Base-by-base conservation (phyloP, 1,140 invertebrate species). In the Lepidurus packardi region DNA sequence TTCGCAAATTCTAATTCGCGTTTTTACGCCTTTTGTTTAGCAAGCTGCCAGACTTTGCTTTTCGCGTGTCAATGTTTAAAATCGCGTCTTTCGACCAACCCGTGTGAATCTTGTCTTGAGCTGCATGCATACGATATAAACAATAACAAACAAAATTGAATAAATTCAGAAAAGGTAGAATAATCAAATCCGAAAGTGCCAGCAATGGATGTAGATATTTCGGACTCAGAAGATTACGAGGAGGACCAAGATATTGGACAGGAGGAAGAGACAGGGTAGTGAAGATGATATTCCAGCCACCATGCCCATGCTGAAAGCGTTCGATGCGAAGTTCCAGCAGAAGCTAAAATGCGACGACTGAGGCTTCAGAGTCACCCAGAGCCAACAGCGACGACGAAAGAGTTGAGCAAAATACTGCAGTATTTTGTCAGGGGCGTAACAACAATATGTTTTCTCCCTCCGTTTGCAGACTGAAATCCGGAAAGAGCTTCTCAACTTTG, bases 401-500 rank as follows among this genome's bases (percentile, higher is more conserved):
- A 21, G 53, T 65, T 34, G 34, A 34, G 34, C 34, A 34, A 34
- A 34, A 34, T 34, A 34, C 34, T 34, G 3, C 34, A 65, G 8
- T 65, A 16, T 13, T 21, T n/a, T 3, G 16, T 65, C 16, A 65
- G n/a, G 16, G 6, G 1, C 53, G 7, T 16, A 65, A 16, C 0
- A 65, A 65, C 1, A 16, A n/a, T 65, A n/a, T 7, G 1, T 7
- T 21, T 21, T 65, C 21, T 47, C 10, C 16, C 21, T n/a, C 21
- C 13, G 21, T 7, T 65, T 65, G 5, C 3, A 65, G 53, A 65
- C 53, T 47, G 79, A 84, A 79, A 86, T 88, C 43, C 81, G 85
- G 73, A 81, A 85, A 25, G 88, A 92, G 82, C 81, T 93, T 74
- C n/a, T 89, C 90, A 3, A 84, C 87, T 13, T 87, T 94, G 87